These are phyloP conservation scores for Matsumurasca onukii DNA, from an alignment of 1,140 invertebrate genomes.

Conservation along the genomic window DNA sequence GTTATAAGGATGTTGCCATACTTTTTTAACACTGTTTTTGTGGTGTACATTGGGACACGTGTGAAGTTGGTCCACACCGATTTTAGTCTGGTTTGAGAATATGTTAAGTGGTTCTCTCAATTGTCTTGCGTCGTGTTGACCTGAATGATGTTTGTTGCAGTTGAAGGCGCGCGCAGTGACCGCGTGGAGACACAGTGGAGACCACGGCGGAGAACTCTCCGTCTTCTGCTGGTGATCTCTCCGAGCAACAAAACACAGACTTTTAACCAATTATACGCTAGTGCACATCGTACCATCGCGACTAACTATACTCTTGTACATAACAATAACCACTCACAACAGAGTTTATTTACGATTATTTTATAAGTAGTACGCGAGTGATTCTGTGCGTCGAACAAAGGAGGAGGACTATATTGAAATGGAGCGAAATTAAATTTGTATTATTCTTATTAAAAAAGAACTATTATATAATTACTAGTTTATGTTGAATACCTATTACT, in stretches of 20 bases:
- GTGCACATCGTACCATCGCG: conserved; percentile 17
- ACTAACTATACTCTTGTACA: background rate
- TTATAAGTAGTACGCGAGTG: conserved; percentile 20
- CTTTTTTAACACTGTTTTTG: too few species aligned
- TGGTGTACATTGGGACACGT: too few species aligned
- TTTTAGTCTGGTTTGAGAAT: too few species aligned
- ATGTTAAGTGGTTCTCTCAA: too few species aligned
- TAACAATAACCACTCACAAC: conserved; percentile 4
- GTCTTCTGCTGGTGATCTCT: conserved; percentile 70
- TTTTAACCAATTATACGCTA: conserved; percentile 30
- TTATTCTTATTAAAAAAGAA: conserved; percentile 10
- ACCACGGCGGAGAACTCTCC: conserved; percentile 65
- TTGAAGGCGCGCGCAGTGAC: conserved; percentile 66
- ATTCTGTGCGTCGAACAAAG: conserved; percentile 10
- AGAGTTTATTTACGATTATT: conserved; percentile 16
- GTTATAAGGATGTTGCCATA: too few species aligned
- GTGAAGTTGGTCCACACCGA: too few species aligned
- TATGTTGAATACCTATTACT: conserved; percentile 25
- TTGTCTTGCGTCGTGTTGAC: too few species aligned
- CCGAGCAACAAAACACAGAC: conserved; percentile 4
- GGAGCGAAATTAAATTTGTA: conserved; percentile 15
- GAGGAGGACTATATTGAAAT: conserved; percentile 20
- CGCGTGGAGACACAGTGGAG: conserved; percentile 55
- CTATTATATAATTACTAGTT: conserved; percentile 20
- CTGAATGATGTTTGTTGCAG: too few species aligned